A percentile compares a stretch with the other conserved stretches of the same genome.
Conservation (phyloP, 2,888 invertebrate genomes). For the Drosophila parthenogenetica region DNA sequence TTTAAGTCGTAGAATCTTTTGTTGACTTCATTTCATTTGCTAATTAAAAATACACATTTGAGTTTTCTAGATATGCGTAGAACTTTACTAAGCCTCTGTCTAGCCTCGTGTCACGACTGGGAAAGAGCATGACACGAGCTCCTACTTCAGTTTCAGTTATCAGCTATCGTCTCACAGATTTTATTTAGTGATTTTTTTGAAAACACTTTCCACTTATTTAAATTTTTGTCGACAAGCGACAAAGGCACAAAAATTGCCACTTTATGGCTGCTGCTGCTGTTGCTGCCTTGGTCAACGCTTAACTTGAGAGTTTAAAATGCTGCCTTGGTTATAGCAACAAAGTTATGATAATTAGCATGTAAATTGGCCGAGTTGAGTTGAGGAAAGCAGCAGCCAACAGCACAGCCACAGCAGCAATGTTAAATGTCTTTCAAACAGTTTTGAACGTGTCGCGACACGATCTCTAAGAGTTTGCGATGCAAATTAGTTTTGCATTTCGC, state of each 20-base stretch:
- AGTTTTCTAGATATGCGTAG: background rate
- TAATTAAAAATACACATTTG: background rate
- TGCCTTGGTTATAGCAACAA: slow-evolving; percentile 45
- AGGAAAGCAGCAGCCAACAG: slow-evolving; percentile 58
- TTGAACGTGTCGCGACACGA: slow-evolving; percentile 23
- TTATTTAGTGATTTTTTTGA: slow-evolving; percentile 15
- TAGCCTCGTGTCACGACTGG: slow-evolving; percentile 14
- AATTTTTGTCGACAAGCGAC: slow-evolving; percentile 70
- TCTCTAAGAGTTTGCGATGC: slow-evolving; percentile 51
- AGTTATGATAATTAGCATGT: slow-evolving; percentile 78
- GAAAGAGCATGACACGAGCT: slow-evolving; percentile 5
- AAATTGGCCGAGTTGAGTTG: slow-evolving; percentile 58
- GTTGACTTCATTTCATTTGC: background rate
- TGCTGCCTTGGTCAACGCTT: slow-evolving; percentile 45
- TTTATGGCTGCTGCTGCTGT: slow-evolving; percentile 41
- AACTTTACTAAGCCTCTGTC: background rate
- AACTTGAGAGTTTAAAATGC: slow-evolving; percentile 31
- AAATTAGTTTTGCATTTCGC: slow-evolving; percentile 62
- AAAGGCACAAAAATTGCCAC: slow-evolving; percentile 51
- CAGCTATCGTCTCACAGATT: slow-evolving; percentile 23
- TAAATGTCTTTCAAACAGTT: slow-evolving; percentile 42
- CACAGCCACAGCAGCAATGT: slow-evolving; percentile 26
- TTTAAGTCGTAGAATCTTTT: background rate
- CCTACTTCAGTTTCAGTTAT: slow-evolving; percentile 2
- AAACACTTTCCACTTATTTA: slow-evolving; percentile 80